Evolutionary conservation across 2,797 vertebrate genomes (phyloP), one percentile per base, ranked within the genome.

Genomic region (Gallinago solitaria): DNA sequence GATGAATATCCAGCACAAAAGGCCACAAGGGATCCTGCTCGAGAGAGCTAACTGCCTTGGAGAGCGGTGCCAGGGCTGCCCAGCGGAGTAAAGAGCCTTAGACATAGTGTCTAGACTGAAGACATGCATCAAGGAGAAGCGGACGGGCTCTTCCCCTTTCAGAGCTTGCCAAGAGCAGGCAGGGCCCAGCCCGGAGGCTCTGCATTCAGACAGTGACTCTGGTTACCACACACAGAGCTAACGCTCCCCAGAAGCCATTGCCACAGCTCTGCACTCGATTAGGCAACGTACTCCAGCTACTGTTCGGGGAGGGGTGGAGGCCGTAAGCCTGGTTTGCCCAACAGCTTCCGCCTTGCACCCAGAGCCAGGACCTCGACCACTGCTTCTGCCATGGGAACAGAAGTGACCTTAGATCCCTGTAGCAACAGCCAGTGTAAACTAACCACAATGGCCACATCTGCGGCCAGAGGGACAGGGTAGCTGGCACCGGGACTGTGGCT

Each of bases 131-230:
- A 94, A 89, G 92, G 82, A 93, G 57, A 92, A 94, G 86, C 17
- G 59, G 81, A 93, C 9, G 48, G 92, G 84, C 81, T 95, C 81
- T 91, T 92, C 70, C 83, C 76, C 78, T 96, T 95, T 91, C 96
- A 96, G 81, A 93, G 95, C 80, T n/a, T 96, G 96, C 93, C 93
- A 97, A 93, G 90, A 82, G 90, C 77, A 68, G 94, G 93, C 90
- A 96, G 91, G 69, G 82, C 92, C 93, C 90, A 95, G 84, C 91
- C 91, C 12, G 19, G 59, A 95, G 92, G 89, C 95, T 94, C 94
- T 89, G 93, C 80, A 90, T 96, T 97, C 94, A 96, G 65, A 88
- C 77, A 82, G 47, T 0, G 51, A 65, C 89, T 75, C 63, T 51
- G 39, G 92, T 89, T 96, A 90, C 94, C 94, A 96, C 92, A 96